Conservation (phyloP, 2,888 invertebrate genomes). For the Elaeidobius kamerunicus region DNA sequence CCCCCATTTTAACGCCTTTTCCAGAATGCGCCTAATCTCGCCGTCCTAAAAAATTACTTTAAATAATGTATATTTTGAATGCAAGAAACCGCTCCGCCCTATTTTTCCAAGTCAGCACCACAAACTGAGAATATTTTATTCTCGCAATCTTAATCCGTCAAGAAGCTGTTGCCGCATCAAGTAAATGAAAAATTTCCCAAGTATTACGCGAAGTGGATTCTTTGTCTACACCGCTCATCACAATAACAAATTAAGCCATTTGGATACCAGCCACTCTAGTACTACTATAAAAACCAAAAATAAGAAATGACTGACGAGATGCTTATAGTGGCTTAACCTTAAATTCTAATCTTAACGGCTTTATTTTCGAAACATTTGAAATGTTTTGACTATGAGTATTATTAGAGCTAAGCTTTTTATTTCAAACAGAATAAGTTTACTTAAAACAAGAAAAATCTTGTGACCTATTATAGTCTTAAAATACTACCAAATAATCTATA, state of each 20-base stretch:
- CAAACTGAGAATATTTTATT: conserved; percentile 15
- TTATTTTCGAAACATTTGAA: too few relatives aligned
- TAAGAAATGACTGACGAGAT: too few relatives aligned
- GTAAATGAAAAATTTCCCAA: conserved; percentile 18
- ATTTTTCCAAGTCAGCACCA: conserved; percentile 11
- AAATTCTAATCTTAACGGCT: too few relatives aligned
- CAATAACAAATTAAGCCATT: conserved; percentile 21
- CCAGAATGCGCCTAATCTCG: not conserved
- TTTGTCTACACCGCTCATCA: conserved; percentile 18
- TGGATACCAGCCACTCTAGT: conserved; percentile 17
- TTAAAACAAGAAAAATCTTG: too few relatives aligned
- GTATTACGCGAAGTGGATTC: conserved; percentile 2
- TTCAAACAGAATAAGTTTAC: too few relatives aligned
- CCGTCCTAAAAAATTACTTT: conserved; percentile 22
- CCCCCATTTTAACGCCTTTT: not conserved
- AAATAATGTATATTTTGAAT: conserved; percentile 22
- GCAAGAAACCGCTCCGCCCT: conserved; percentile 10
- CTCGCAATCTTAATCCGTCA: conserved; percentile 16
- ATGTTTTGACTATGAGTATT: too few relatives aligned
- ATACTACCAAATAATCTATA: too few relatives aligned
- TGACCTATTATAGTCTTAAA: too few relatives aligned
- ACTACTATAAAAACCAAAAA: too few relatives aligned
- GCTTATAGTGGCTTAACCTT: too few relatives aligned
- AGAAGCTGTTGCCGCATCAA: conserved; percentile 9
- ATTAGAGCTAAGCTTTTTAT: too few relatives aligned